These are phyloP conservation scores for Oreamnos americanus DNA, from an alignment of 2,113 vertebrate species.

Conservation along the genomic window DNA sequence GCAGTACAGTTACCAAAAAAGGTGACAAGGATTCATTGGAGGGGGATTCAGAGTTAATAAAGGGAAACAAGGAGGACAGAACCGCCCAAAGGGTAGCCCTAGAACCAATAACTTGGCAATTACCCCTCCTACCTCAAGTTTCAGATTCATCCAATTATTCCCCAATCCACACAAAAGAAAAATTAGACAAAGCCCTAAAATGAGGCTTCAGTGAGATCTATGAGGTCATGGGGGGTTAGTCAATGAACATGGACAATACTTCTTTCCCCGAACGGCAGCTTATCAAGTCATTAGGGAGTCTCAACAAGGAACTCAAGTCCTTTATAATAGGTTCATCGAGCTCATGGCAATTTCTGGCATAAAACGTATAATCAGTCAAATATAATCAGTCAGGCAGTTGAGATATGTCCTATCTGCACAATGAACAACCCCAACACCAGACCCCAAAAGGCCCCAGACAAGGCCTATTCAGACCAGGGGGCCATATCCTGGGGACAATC, in stretches of 20 bases:
- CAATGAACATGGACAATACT: neutral
- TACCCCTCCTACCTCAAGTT: neutral
- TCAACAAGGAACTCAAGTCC: neutral
- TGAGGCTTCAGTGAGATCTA: neutral
- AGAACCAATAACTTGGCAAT: neutral
- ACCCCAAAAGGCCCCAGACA: neutral
- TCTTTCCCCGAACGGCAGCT: neutral
- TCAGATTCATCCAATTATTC: neutral
- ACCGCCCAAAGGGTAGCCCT: neutral
- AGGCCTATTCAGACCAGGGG: neutral
- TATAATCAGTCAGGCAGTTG: neutral
- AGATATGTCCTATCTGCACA: neutral
- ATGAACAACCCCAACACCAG: neutral
- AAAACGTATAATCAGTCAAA: neutral
- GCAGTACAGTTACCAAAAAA: neutral
- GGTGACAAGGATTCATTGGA: neutral
- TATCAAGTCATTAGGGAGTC: neutral
- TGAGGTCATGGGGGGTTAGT: neutral
- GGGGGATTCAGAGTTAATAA: neutral
- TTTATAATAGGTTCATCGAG: neutral
- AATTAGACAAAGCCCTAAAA: neutral
- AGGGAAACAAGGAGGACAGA: neutral
- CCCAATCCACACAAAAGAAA: neutral
- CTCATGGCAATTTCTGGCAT: neutral
- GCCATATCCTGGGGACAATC: neutral